Base-by-base conservation (phyloP, 2,113 vertebrate genomes). In the Trogon melanurus region DNA sequence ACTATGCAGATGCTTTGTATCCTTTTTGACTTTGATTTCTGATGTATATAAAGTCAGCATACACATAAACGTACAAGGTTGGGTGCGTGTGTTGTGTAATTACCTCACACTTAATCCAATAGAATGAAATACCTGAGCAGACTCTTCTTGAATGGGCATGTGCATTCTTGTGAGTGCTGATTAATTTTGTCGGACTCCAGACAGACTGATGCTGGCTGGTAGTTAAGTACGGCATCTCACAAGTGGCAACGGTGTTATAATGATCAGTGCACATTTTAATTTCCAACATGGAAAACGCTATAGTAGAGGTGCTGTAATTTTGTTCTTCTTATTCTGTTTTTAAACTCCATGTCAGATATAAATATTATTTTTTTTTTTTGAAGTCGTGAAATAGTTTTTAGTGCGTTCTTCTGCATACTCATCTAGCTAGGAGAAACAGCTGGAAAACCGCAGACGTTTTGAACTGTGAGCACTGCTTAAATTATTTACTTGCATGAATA, bases 401-500 rank as follows among this genome's bases (percentile, higher is more conserved):
- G 7, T 32, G 51, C n/a, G 8, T 73, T 88, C 45, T 85, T 54
- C 78, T n/a, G 62, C 21, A 23, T 44, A 66, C 32, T 82, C 66
- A 13, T 2, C 27, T 20, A 78, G 7, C 38, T 85, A 60, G 48
- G 87, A 80, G 80, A 90, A 80, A 5, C 16, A 53, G 23, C 80
- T 83, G 21, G 81, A 91, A 93, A 92, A 81, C 30, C 12, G 44
- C 36, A 65, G 45, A 36, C 2, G 1, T 41, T 92, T 85, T 79
- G 50, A 67, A 51, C 36, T 50, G 29, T 79, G 66, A n/a, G 69
- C 41, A 38, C 50, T 79, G 36, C 69, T 86, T 92, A 47, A 92
- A 79, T 93, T 90, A 86, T 84, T 91, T 86, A 84, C 45, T 58
- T 84, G 48, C 45, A 81, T 84, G 57, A 78, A 61, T 94, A 57